Conservation (phyloP, 1,140 invertebrate genomes). For the Ceratitis capitata region DNA sequence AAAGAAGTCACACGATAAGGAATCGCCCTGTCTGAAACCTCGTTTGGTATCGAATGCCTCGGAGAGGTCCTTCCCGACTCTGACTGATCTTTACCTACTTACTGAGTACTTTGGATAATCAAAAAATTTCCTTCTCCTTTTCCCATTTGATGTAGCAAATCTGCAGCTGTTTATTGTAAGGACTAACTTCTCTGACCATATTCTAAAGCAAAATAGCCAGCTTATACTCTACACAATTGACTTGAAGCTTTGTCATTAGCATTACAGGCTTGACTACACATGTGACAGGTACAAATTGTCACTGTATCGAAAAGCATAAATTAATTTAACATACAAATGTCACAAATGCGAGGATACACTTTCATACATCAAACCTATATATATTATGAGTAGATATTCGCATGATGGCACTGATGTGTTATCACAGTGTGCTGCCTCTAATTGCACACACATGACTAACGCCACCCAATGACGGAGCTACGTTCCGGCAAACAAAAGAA, state of each 20-base stretch:
- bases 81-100: no score
- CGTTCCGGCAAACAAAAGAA: neutral
- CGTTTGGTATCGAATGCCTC: no score
- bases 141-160: no score
- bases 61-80: no score
- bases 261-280: neutral
- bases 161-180: no score
- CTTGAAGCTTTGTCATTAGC: neutral
- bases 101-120: no score
- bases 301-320: neutral
- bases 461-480: neutral
- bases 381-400: neutral
- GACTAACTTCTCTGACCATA: no score
- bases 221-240: neutral
- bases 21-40: no score
- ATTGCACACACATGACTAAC: no score
- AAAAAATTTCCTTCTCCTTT: no score
- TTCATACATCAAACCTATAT: neutral
- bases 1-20: no score
- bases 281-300: conserved; percentile 11
- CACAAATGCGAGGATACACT: neutral
- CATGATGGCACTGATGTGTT: neutral
- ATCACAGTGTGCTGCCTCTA: neutral
- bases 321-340: conserved; percentile 1
- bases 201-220: neutral